Conservation (phyloP, 2,797 vertebrate species). For the Thripadectes ignobilis region DNA sequence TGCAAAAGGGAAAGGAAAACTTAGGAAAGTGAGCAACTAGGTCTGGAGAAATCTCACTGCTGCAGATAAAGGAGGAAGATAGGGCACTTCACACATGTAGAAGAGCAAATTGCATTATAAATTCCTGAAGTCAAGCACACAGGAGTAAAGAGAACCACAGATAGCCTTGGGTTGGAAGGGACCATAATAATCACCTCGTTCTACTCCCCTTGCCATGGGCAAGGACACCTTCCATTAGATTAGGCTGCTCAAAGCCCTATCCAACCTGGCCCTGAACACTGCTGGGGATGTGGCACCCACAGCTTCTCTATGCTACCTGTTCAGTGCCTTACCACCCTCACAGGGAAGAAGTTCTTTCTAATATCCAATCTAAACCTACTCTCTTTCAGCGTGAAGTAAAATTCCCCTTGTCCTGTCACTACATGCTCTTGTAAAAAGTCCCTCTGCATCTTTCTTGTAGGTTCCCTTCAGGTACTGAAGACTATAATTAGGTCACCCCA, state of each 20-base stretch:
- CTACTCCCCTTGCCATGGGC: background rate
- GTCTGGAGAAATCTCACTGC: background rate
- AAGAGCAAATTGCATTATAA: background rate
- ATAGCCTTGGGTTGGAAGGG: background rate
- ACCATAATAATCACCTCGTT: background rate
- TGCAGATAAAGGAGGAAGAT: background rate
- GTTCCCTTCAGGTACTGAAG: background rate
- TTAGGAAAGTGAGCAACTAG: background rate
- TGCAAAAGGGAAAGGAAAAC: background rate
- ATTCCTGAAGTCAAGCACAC: background rate
- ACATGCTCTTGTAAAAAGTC: background rate
- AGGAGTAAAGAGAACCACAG: background rate
- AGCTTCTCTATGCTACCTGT: background rate
- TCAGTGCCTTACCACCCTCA: background rate
- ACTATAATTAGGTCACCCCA: no score
- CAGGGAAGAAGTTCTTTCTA: background rate
- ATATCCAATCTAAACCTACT: background rate
- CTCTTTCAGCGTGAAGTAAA: background rate
- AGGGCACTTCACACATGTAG: fast-evolving
- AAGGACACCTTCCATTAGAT: background rate
- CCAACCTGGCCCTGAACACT: background rate
- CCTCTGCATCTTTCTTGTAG: background rate
- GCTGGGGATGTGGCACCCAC: background rate
- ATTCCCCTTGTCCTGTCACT: background rate
- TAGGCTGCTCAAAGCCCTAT: background rate